A percentile compares a stretch with the other conserved stretches of the same genome.
Evolutionary conservation across 2,888 invertebrate species (phyloP).

Genomic region (Orthosia gothica): DNA sequence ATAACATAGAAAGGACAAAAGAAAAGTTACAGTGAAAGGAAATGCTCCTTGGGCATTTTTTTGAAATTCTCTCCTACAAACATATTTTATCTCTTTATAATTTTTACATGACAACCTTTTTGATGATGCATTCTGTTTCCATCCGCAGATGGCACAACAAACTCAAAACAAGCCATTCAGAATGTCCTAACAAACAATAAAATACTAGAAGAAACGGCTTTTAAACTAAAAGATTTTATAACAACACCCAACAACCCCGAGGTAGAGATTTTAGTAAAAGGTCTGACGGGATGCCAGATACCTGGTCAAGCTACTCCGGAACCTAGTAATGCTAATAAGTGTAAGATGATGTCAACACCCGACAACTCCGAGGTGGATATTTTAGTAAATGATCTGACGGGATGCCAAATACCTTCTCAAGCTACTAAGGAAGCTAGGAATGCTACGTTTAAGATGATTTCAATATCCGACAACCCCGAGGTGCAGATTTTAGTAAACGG

Average conservation of each 20-base stretch:
- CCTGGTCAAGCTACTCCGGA: not conserved
- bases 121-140: not conserved
- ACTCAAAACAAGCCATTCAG: not conserved
- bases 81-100: no score
- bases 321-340: slow-evolving; percentile 7
- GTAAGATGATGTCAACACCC: not conserved
- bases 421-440: slow-evolving; percentile 1
- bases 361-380: not conserved
- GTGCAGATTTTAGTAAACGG: slow-evolving; percentile 28
- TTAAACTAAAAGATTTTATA: slow-evolving; percentile 3
- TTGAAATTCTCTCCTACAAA: no score
- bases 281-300: slow-evolving; percentile 11
- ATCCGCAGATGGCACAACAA: slow-evolving; percentile 10
- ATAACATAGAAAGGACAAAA: no score
- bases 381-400: not conserved
- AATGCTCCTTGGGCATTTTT: no score
- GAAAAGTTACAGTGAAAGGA: no score
- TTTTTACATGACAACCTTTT: no score
- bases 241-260: not conserved
- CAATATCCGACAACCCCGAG: not conserved
- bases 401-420: not conserved
- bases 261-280: slow-evolving; percentile 26
- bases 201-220: not conserved
- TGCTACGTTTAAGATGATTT: not conserved
- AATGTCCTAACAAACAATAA: not conserved